A percentile compares a stretch with the other conserved stretches of the same genome.
Evolutionary conservation across 1,140 invertebrate genomes (phyloP).

Genomic region (Capitella teleta): DNA sequence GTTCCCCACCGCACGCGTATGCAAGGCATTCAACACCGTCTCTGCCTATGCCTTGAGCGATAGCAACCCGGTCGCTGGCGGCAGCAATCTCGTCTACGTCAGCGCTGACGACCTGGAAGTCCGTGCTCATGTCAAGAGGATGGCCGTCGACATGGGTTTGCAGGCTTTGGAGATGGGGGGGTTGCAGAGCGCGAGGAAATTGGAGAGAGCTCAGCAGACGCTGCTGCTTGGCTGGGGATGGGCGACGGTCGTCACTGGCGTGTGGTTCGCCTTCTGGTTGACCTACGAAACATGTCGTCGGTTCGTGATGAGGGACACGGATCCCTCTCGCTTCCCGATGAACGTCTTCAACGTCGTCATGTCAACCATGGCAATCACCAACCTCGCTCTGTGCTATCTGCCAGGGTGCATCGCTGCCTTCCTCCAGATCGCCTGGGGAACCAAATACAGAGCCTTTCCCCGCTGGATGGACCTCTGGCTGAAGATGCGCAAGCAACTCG

Average conservation of each 20-base stretch:
- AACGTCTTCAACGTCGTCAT: conserved; percentile 32
- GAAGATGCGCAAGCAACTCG: conserved; percentile 27
- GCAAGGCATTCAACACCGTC: conserved; percentile 36
- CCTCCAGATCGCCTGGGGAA: conserved; percentile 28
- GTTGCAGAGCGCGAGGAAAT: conserved; percentile 19
- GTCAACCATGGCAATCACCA: conserved; percentile 23
- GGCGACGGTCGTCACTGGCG: conserved; percentile 24
- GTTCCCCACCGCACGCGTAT: conserved; percentile 7
- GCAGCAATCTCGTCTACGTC: conserved; percentile 24
- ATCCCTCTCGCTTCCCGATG: conserved; percentile 30
- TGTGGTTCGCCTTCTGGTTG: conserved; percentile 28
- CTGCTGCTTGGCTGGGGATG: conserved; percentile 28
- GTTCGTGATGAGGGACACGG: conserved; percentile 15
- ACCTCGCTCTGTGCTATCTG: conserved; percentile 30
- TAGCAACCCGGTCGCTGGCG: conserved; percentile 15
- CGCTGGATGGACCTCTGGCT: conserved; percentile 30
- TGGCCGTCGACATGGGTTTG: conserved; percentile 29
- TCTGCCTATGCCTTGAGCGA: conserved; percentile 30
- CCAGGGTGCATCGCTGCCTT: conserved; percentile 25
- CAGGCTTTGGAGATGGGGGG: conserved; percentile 22
- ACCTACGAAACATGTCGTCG: conserved; percentile 18
- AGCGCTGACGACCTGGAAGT: conserved; percentile 20
- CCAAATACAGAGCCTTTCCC: conserved; percentile 31
- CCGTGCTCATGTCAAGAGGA: conserved; percentile 16
- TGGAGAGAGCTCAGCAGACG: conserved; percentile 24